Base-by-base conservation (phyloP, 2,113 vertebrate species). In the Cottus gobio region DNA sequence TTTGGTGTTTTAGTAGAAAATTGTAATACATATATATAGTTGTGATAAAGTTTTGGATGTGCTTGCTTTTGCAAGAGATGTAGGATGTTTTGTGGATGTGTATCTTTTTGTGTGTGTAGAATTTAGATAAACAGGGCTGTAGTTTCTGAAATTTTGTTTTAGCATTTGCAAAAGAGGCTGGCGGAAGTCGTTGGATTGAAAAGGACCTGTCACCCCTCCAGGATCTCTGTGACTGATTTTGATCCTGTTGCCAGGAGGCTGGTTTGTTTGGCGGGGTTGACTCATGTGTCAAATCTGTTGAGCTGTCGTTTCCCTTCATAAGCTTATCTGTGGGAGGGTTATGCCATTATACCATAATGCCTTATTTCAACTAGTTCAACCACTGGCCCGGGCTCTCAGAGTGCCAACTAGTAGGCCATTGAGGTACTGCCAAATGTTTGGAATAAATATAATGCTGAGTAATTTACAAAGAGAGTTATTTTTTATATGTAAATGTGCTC, bases 161-260 rank as follows among this genome's bases (percentile, higher is more conserved):
- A 4, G 8, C 50, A 54, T 24, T 54, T n/a, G 50, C n/a, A 54
- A 52, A 24, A 24, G 24, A 24, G 15, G 0, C 16, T 31, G 2
- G n/a, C 20, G 50, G 13, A 26, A 6, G 52, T 62, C 2, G 24
- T 4, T 31, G 24, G 37, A 20, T 44, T 62, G 2, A 44, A 75
- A 15, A 8, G 9, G 4, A 20, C 36, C 0, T 2, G n/a, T 57
- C 9, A 31, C 56, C 34, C 34, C 22, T 9, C 11, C 24, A 34
- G 11, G 31, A 61, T 42, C 50, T 82, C 65, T n/a, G 1, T 85
- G 63, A 68, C 67, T 82, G 71, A 57, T 15, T 66, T 60, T 66
- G 36, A 50, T 52, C 69, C 20, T 28, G 44, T 82, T 85, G 62
- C 63, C 30, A 75, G 46, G 62, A 22, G 26, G 5, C 20, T 12